These are phyloP conservation scores for Sebastes hubbsi DNA, from an alignment of 2,797 vertebrate species.

Conservation along the genomic window DNA sequence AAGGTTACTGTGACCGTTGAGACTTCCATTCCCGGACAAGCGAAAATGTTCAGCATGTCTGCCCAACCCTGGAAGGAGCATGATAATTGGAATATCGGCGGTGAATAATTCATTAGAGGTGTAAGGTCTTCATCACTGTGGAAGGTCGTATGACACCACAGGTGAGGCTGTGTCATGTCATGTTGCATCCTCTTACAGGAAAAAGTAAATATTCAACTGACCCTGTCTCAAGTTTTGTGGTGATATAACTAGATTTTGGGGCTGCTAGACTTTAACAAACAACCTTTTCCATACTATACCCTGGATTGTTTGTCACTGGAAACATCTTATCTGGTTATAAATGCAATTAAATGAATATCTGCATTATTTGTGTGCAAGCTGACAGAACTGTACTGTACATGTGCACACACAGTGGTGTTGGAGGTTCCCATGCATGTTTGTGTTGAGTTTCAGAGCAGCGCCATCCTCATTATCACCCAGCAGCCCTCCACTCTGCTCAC, in stretches of 20 bases:
- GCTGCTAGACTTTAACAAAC: background rate
- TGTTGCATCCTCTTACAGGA: background rate
- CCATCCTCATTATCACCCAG: constrained; percentile 62
- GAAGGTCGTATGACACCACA: constrained; percentile 32
- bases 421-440: constrained; percentile 26
- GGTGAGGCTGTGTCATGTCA: constrained; percentile 3
- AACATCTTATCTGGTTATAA: background rate
- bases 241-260: background rate
- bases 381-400: background rate
- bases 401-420: background rate
- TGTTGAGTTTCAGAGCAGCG: constrained; percentile 49
- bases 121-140: constrained; percentile 31
- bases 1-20: constrained; percentile 39
- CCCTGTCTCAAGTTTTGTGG: background rate
- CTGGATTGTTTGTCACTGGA: background rate
- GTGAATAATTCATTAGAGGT: constrained; percentile 64
- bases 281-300: background rate
- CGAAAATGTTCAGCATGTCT: constrained; percentile 21
- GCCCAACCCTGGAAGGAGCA: constrained; percentile 28
- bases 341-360: background rate
- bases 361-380: background rate
- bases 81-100: constrained; percentile 57
- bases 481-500: constrained; percentile 39
- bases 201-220: constrained; percentile 9
- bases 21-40: constrained; percentile 13